Conservation (phyloP, 2,797 vertebrate species). For the Cossypha heuglini region DNA sequence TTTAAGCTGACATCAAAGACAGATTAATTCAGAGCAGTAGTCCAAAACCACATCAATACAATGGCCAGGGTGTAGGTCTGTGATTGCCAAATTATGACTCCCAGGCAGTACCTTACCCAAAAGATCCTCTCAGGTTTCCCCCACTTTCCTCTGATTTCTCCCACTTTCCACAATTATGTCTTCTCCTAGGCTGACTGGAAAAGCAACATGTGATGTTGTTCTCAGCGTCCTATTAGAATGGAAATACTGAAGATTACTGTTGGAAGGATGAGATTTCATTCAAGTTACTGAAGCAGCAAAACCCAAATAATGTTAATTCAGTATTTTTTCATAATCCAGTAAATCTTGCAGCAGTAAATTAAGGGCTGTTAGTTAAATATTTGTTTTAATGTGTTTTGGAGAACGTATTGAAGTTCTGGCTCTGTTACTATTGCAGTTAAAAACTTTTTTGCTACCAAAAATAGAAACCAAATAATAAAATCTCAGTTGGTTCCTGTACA, state of each 20-base stretch:
- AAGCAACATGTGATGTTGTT: not conserved
- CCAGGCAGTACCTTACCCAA: not conserved
- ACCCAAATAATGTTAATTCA: not conserved
- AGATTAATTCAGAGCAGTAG: not conserved
- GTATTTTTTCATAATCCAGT: not conserved
- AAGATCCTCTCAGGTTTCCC: not conserved
- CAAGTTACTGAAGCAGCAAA: not conserved
- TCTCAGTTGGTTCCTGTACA: not conserved
- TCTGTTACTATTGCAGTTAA: not conserved
- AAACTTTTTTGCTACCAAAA: not conserved
- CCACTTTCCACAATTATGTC: not conserved
- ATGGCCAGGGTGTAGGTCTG: not conserved
- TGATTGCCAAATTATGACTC: not conserved
- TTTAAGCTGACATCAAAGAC: not conserved
- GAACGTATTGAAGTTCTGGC: not conserved
- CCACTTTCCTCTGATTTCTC: not conserved
- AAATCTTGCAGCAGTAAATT: not conserved
- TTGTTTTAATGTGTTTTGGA: not conserved
- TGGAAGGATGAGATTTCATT: not conserved
- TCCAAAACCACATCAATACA: not conserved
- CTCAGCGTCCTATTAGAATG: not conserved
- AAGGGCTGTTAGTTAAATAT: not conserved
- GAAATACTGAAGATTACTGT: not conserved
- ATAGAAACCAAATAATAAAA: conserved; percentile 27
- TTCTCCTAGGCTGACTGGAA: not conserved